These are phyloP conservation scores for Portunus trituberculatus DNA, from an alignment of 1,140 invertebrate genomes.

Conservation along the genomic window DNA sequence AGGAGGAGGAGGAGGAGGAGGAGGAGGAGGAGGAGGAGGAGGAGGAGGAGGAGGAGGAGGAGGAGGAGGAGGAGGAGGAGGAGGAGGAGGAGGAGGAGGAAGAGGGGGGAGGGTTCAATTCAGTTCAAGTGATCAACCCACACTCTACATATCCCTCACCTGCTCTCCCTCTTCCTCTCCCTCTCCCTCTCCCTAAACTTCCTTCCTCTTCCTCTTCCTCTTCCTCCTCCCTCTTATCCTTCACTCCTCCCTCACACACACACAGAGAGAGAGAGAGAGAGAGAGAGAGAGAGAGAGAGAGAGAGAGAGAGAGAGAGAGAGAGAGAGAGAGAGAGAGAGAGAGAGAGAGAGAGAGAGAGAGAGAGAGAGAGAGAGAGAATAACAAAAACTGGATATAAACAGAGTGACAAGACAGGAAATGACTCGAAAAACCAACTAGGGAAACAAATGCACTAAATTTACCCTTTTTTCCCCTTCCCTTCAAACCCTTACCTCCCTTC, in stretches of 20 bases:
- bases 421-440: too few relatives aligned
- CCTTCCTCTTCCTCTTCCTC: neutral
- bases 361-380: too few relatives aligned
- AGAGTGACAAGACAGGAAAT: too few relatives aligned
- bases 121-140: neutral
- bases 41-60: slow-evolving; percentile 1
- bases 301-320: too few relatives aligned
- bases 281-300: too few relatives aligned
- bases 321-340: too few relatives aligned
- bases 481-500: too few relatives aligned
- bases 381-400: too few relatives aligned
- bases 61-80: slow-evolving; percentile 16
- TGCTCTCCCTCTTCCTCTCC: neutral
- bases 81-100: slow-evolving; percentile 1
- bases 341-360: too few relatives aligned
- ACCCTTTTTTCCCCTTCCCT: too few relatives aligned
- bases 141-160: neutral
- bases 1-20: neutral
- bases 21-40: neutral
- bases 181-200: neutral
- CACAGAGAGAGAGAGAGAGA: too few relatives aligned
- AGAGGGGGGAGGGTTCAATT: neutral
- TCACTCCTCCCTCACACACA: neutral
- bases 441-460: too few relatives aligned
- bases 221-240: slow-evolving; percentile 3